A percentile compares a stretch with the other conserved stretches of the same genome.
Conservation (phyloP, 2,797 vertebrate species). For the Pantherophis vulpinus region DNA sequence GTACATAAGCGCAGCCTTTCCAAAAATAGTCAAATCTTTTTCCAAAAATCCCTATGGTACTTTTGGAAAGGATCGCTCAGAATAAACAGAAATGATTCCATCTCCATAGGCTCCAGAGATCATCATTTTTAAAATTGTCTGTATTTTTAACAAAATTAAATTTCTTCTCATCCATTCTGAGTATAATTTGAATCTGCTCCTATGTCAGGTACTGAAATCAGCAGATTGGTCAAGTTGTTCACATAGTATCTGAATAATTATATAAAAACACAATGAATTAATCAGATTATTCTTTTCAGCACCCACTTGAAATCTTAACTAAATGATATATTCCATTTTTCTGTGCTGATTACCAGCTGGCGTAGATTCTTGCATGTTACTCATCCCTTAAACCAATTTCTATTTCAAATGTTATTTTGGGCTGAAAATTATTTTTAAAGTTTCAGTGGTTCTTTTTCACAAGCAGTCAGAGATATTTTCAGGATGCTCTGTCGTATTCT, state of each 20-base stretch:
- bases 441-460: constrained; percentile 45
- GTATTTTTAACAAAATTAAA: constrained; percentile 28
- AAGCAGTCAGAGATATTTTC: constrained; percentile 33
- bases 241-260: constrained; percentile 34
- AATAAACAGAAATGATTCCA: not conserved
- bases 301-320: constrained; percentile 27
- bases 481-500: constrained; percentile 35
- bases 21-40: not conserved
- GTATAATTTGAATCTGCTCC: not conserved
- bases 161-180: constrained; percentile 7
- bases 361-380: constrained; percentile 26
- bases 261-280: not conserved
- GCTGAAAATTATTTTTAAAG: constrained; percentile 22
- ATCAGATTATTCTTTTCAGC: constrained; percentile 30
- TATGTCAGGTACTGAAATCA: constrained; percentile 18
- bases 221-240: constrained; percentile 16
- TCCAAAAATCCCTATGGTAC: not conserved
- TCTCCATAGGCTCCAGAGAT: not conserved
- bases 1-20: not conserved
- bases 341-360: constrained; percentile 40
- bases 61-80: not conserved
- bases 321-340: constrained; percentile 43
- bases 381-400: constrained; percentile 30
- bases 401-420: not conserved
- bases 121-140: not conserved